These are phyloP conservation scores for Trochalopteron elliotii DNA, from an alignment of 2,113 vertebrate genomes.

Conservation along the genomic window DNA sequence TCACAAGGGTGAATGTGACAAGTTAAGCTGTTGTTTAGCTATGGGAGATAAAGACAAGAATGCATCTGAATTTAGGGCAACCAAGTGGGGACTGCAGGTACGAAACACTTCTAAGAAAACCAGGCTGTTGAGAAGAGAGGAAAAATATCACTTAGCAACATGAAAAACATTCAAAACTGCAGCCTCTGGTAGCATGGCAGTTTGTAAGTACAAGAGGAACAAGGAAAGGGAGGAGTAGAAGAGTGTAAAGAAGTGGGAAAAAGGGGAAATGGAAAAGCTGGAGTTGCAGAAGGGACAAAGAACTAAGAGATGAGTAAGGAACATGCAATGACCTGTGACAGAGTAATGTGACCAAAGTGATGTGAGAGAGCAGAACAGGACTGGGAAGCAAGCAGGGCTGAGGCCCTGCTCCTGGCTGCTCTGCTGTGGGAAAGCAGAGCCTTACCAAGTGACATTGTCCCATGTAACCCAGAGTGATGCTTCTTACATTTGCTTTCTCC, in stretches of 20 bases:
- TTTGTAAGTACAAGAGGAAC: not conserved
- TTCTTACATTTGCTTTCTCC: not conserved
- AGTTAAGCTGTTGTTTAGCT: not conserved
- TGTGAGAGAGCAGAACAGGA: not conserved
- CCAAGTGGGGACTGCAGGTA: not conserved
- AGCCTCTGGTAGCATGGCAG: not conserved
- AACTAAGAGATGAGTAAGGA: not conserved
- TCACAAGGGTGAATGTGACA: not conserved
- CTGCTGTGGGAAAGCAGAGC: not conserved
- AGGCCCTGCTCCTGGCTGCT: not conserved
- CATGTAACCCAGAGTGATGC: rapidly evolving
- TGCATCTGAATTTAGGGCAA: not conserved
- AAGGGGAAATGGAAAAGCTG: rapidly evolving
- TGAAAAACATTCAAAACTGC: not conserved
- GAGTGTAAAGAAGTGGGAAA: not conserved
- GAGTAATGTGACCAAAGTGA: not conserved
- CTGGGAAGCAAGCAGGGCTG: not conserved
- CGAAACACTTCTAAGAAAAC: not conserved
- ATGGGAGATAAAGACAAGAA: not conserved
- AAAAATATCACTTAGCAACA: not conserved
- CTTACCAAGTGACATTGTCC: not conserved
- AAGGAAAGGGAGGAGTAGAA: not conserved
- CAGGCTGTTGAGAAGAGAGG: not conserved
- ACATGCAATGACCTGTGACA: not conserved
- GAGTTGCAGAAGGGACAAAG: not conserved